These are phyloP conservation scores for Collichthys lucidus DNA, from an alignment of 2,113 vertebrate genomes.

Conservation along the genomic window DNA sequence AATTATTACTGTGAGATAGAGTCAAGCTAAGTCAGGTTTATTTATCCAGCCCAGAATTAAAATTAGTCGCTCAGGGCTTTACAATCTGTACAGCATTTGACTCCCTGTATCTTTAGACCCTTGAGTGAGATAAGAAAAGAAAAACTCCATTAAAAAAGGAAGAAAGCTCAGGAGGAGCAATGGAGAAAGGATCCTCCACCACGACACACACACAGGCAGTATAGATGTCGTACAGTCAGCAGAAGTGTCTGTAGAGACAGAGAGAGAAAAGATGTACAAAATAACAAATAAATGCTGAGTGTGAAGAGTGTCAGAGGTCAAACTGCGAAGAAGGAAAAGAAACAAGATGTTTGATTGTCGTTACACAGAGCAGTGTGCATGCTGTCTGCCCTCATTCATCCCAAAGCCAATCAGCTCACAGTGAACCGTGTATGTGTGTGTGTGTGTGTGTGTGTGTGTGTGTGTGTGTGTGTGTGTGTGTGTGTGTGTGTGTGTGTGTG, in stretches of 20 bases:
- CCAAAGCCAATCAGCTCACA: not conserved
- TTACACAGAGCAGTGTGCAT: not conserved
- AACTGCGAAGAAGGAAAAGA: too few relatives aligned
- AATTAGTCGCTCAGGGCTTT: not conserved
- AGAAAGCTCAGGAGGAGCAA: not conserved
- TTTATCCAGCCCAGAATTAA: conserved; percentile 6
- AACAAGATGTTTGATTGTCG: not conserved
- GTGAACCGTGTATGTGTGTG: not conserved
- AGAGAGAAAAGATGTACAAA: not conserved
- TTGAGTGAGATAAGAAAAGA: not conserved
- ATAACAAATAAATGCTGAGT: not conserved
- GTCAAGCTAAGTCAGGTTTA: conserved; percentile 10
- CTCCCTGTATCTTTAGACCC: conserved; percentile 1
- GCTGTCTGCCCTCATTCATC: not conserved
- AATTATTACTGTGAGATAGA: conserved; percentile 29
- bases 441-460: not conserved
- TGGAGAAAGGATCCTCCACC: not conserved
- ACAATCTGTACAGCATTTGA: not conserved
- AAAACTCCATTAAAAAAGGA: not conserved
- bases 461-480: not conserved
- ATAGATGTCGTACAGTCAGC: not conserved
- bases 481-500: not conserved
- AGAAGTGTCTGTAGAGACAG: not conserved
- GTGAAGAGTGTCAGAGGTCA: not conserved
- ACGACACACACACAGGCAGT: not conserved